A percentile compares a stretch with the other conserved stretches of the same genome.
phyloP scores from a whole-genome alignment of 2,113 vertebrate genomes.

The Maccullochella peelii region DNA sequence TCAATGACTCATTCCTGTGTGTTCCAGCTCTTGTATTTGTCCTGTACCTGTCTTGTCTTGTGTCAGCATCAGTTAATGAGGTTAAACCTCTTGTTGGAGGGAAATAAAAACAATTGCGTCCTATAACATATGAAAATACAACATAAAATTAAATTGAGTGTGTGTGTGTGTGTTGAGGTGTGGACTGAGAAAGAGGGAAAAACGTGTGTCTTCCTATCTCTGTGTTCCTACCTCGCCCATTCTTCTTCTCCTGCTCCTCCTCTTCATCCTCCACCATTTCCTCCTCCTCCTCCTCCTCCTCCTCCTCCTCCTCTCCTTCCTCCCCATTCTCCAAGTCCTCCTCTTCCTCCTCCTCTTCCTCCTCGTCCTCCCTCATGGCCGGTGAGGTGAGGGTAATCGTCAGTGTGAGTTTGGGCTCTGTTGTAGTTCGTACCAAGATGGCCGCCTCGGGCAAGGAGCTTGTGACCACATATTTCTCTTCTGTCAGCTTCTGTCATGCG shows the following conservation, averaged over 20 bases:
- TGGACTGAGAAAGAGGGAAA: conserved; percentile 9
- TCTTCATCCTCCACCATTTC: conserved; percentile 45
- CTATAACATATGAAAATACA: conserved; percentile 7
- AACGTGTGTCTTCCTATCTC: conserved; percentile 3
- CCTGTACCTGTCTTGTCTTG: conserved; percentile 44
- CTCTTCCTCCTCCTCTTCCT: conserved; percentile 61
- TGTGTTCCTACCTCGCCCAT: conserved; percentile 71
- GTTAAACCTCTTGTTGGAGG: conserved; percentile 34
- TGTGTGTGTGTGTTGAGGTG: not conserved
- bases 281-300: conserved; percentile 35
- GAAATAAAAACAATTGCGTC: conserved; percentile 19
- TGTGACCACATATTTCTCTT: conserved; percentile 94
- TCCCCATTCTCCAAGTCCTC: conserved; percentile 34
- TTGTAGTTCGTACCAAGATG: conserved; percentile 91
- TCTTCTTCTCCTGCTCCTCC: conserved; percentile 56
- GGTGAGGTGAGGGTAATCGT: conserved; percentile 97
- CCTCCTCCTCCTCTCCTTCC: conserved; percentile 24
- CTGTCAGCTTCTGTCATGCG: conserved; percentile 93
- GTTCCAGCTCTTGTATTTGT: conserved; percentile 1
- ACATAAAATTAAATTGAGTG: not conserved
- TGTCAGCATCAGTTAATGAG: conserved; percentile 33
- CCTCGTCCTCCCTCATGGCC: conserved; percentile 86
- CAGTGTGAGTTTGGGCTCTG: conserved; percentile 93
- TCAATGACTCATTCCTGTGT: not conserved
- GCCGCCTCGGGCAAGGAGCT: conserved; percentile 91